Evolutionary conservation across 2,888 invertebrate genomes (phyloP), one percentile per base, ranked within the genome.

Genomic region (Empis stercorea): DNA sequence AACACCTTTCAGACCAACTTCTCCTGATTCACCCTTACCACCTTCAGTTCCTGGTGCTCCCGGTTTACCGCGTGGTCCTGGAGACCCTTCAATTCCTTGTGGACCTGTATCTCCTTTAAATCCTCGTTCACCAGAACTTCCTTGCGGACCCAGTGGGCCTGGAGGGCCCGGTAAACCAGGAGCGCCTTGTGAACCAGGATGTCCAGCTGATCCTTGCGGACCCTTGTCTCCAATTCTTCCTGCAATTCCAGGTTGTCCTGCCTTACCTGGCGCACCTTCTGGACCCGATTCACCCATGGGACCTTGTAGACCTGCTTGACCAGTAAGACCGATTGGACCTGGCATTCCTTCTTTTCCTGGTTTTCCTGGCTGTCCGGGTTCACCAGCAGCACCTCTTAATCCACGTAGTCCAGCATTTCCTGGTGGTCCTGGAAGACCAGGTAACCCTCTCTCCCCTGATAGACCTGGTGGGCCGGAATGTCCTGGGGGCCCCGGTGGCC

Each of bases 181-280:
- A 20, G 47, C 47, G 2, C 51, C 51, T 3, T 27, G 38, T 3
- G 23, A 13, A 9, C 53, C 62, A 45, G 59, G 58, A 43, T 50
- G 55, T 14, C 63, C 63, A 32, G 55, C 52, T 40, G 52, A 51
- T 2, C 81, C 87, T 48, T 76, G 72, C 43, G 80, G 78, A 10
- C 87, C 86, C 59, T 85, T 87, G 59, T 87, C 86, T 17, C 87
- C 87, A 16, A 79, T 74, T 52, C 85, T 70, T 32, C 87, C 87
- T 4, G 79, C 62, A 51, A 85, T 75, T 41, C 86, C 34, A 9
- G 81, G 76, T 34, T 78, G 76, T 3, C 86, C 86, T 45, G 75
- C 70, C 62, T 84, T 84, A 7, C 86, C 85, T 1, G 78, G 66
- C 2, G 78, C 58, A 4, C 65, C 80, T 61, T 77, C 76, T 2